phyloP scores from a whole-genome alignment of 2,888 invertebrate genomes.

The Phaedon cochleariae region DNA sequence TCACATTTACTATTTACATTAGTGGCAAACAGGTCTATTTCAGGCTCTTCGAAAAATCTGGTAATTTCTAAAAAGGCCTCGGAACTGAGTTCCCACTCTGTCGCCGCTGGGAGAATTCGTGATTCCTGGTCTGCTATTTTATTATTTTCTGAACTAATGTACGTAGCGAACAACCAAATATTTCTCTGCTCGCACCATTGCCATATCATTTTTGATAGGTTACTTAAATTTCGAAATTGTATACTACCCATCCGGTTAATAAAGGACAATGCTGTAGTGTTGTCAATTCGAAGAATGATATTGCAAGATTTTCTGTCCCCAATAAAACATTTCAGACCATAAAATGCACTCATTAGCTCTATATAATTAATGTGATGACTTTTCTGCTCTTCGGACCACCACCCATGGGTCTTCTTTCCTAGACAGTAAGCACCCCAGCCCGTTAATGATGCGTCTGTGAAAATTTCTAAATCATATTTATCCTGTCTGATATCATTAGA shows the following conservation, averaged over 20 bases:
- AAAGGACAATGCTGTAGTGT: constrained; percentile 29
- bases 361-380: too few species aligned
- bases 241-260: constrained; percentile 36
- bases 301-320: constrained; percentile 23
- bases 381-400: too few species aligned
- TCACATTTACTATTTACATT: constrained; percentile 15
- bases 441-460: too few species aligned
- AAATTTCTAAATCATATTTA: too few species aligned
- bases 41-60: constrained; percentile 13
- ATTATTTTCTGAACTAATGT: constrained; percentile 31
- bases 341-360: too few species aligned
- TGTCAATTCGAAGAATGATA: constrained; percentile 36
- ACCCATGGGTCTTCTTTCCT: too few species aligned
- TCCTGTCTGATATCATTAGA: too few species aligned
- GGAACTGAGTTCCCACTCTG: constrained; percentile 30
- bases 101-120: constrained; percentile 25
- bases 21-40: constrained; percentile 29
- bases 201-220: constrained; percentile 38
- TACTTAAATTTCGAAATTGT: constrained; percentile 27
- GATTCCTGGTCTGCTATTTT: neutral
- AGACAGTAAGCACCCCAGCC: too few species aligned
- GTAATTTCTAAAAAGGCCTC: constrained; percentile 1
- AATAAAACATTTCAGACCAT: constrained; percentile 36
- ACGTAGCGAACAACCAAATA: constrained; percentile 29
- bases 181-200: constrained; percentile 36